phyloP scores from a whole-genome alignment of 2,113 vertebrate genomes.

The Cyphomyrus plagiostoma region DNA sequence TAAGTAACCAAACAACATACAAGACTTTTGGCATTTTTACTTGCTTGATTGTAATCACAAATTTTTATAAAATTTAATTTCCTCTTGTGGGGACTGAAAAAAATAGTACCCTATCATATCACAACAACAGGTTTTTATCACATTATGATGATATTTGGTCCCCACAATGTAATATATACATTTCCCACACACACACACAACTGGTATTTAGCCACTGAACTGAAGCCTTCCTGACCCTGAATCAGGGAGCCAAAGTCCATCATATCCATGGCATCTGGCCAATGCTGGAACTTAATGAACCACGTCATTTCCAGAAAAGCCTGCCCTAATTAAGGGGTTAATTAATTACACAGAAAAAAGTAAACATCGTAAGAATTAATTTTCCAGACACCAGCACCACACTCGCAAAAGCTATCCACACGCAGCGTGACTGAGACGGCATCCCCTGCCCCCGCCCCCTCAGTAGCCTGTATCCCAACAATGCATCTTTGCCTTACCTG shows the following conservation, averaged over 20 bases:
- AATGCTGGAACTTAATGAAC: slow-evolving; percentile 71
- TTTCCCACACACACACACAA: neutral
- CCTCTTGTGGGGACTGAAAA: neutral
- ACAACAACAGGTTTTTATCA: too few species aligned
- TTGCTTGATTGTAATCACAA: neutral
- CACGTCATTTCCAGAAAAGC: slow-evolving; percentile 60
- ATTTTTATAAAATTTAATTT: neutral
- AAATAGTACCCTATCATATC: neutral
- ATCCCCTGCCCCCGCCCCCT: neutral
- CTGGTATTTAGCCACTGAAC: neutral
- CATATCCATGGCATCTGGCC: slow-evolving; percentile 54
- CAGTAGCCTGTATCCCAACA: neutral
- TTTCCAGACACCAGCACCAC: slow-evolving; percentile 35
- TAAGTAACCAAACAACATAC: neutral
- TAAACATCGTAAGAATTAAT: slow-evolving; percentile 62
- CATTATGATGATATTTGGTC: too few species aligned
- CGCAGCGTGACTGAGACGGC: neutral
- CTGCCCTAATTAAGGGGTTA: slow-evolving; percentile 64
- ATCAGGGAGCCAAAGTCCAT: neutral
- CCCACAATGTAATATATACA: neutral
- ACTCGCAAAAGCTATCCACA: neutral
- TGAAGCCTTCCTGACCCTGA: neutral
- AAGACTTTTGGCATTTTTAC: neutral
- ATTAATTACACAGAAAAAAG: slow-evolving; percentile 62
- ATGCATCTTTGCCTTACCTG: neutral